Conservation (phyloP, 2,797 vertebrate species). For the Fistularia tabacaria region DNA sequence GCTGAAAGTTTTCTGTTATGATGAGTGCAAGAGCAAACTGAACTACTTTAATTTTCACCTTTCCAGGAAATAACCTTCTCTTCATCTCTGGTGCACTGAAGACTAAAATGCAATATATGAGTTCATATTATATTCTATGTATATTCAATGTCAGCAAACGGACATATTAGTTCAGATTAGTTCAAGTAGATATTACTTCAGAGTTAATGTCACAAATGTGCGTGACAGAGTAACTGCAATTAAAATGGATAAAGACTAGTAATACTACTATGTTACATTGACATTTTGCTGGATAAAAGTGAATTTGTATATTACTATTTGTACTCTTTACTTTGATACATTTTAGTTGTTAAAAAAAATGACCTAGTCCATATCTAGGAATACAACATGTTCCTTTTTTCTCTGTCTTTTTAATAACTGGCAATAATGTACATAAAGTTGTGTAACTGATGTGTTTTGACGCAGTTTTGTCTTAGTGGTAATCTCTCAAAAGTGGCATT, state of each 20-base stretch:
- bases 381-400: slow-evolving; percentile 19
- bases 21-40: too few relatives aligned
- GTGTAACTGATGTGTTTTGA: slow-evolving; percentile 39
- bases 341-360: slow-evolving; percentile 3
- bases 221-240: slow-evolving; percentile 15
- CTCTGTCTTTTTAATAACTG: slow-evolving; percentile 18
- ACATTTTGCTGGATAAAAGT: too few relatives aligned
- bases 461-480: slow-evolving; percentile 23
- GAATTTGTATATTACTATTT: slow-evolving; percentile 11
- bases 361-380: slow-evolving; percentile 16
- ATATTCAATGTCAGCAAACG: not conserved
- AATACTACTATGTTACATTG: too few relatives aligned
- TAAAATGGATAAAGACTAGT: too few relatives aligned
- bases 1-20: too few relatives aligned
- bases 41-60: too few relatives aligned
- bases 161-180: not conserved
- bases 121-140: not conserved
- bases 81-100: not conserved
- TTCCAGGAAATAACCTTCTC: too few relatives aligned
- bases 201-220: slow-evolving; percentile 4
- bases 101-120: not conserved
- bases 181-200: slow-evolving; percentile 3
- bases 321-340: slow-evolving; percentile 2
- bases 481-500: slow-evolving; percentile 36
- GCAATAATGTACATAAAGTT: slow-evolving; percentile 64